phyloP scores from a whole-genome alignment of 2,113 vertebrate species.

The Choloepus hoffmanni region DNA sequence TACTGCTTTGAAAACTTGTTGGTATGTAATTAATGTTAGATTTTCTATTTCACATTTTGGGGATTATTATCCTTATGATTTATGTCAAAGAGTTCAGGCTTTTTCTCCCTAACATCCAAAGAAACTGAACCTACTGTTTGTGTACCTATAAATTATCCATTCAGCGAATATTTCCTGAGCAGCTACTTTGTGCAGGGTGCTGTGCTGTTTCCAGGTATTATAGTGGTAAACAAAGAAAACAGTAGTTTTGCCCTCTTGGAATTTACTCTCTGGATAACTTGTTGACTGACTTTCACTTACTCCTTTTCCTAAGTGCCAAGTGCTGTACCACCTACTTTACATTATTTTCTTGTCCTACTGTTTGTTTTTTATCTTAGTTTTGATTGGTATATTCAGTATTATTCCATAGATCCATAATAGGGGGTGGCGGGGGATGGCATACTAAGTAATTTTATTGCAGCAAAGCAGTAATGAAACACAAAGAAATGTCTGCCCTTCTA shows the following conservation, averaged over 20 bases:
- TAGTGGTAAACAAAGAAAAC: slow-evolving; percentile 16
- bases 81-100: neutral
- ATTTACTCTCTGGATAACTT: neutral
- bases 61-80: neutral
- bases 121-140: neutral
- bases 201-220: neutral
- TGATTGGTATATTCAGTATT: neutral
- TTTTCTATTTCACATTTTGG: neutral
- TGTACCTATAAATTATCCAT: neutral
- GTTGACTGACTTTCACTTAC: neutral
- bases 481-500: neutral
- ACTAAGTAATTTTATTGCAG: neutral
- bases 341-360: neutral
- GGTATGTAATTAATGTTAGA: slow-evolving; percentile 20
- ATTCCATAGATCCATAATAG: neutral
- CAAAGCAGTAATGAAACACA: neutral
- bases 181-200: neutral
- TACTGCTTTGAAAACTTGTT: neutral
- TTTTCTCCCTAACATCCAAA: neutral
- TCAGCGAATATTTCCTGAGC: slow-evolving; percentile 29
- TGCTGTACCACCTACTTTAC: neutral
- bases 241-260: neutral
- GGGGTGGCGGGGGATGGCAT: neutral
- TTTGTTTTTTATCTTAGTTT: neutral
- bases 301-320: neutral